Evolutionary conservation across 2,113 vertebrate genomes (phyloP).

Genomic region (Ornithorhynchus anatinus): DNA sequence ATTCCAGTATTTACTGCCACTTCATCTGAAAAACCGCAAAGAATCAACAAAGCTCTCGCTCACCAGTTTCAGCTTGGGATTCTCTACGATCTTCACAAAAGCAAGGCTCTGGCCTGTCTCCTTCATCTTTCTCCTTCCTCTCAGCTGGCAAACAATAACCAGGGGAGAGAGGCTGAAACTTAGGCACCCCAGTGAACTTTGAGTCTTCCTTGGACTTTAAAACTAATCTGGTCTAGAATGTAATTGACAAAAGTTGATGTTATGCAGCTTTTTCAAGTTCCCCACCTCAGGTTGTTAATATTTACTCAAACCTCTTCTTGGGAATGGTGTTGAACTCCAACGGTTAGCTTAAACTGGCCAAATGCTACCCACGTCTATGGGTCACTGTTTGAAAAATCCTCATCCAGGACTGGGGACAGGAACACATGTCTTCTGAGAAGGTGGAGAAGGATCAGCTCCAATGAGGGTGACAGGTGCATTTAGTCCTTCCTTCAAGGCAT

Average conservation of each 20-base stretch:
- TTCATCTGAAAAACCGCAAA: conserved; percentile 34
- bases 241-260: conserved; percentile 69
- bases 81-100: conserved; percentile 68
- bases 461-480: too few relatives aligned
- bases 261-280: conserved; percentile 64
- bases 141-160: conserved; percentile 38
- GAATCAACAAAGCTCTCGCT: conserved; percentile 64
- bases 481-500: too few relatives aligned
- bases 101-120: conserved; percentile 64
- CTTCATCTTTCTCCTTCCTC: conserved; percentile 67
- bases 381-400: conserved; percentile 40
- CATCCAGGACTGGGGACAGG: not conserved
- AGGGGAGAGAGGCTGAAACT: conserved; percentile 58
- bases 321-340: conserved; percentile 62
- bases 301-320: conserved; percentile 64
- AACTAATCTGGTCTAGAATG: conserved; percentile 81
- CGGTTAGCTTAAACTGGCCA: conserved; percentile 52
- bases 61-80: conserved; percentile 74
- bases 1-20: not conserved
- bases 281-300: conserved; percentile 73
- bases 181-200: conserved; percentile 81
- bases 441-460: too few relatives aligned
- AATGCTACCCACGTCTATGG: conserved; percentile 43
- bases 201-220: conserved; percentile 84
- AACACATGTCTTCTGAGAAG: too few relatives aligned